Evolutionary conservation across 2,113 vertebrate genomes (phyloP), one percentile per base, ranked within the genome.

Genomic region (Casuarius casuarius): DNA sequence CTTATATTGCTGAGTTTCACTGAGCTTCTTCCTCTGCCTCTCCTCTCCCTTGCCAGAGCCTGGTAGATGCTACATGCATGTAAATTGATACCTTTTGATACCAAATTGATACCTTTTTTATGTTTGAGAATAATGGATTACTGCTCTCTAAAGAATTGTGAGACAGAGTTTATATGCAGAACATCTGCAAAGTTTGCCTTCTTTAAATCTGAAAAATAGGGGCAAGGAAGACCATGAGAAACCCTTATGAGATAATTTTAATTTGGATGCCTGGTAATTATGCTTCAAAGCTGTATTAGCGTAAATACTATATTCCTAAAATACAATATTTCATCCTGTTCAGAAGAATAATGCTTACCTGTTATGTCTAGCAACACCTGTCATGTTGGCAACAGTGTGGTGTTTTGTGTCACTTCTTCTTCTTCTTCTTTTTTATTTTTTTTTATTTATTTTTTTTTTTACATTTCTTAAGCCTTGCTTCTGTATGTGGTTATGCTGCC

Each of bases 11-110:
- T 75, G 66, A 75, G 33, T 17, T 11, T 12, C 12, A n/a, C 62
- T n/a, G 52, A 72, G 31, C 63, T 61, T 7, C 40, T 48, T 77
- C 33, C 25, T 66, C 35, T 18, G 19, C 26, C 31, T 40, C 7
- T 93, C 0, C 0, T 46, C 15, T 72, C 6, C 22, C 6, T 65
- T 5, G 10, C 4, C 29, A 19, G 14, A 21, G 3, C 29, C 12
- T 42, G 31, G 31, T 54, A 80, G 31, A 23, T 84, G 52, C n/a
- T 68, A 31, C 54, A 58, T 31, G 54, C 54, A 58, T 58, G 54
- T 58, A 58, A 58, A 58, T 46, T 46, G 44, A 46, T 58, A 58
- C 29, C 16, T 31, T 58, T 58, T 58, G 28, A 56, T 56, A 28
- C 52, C 52, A 54, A 49, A 70, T 26, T 49, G 31, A 49, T 49